Base-by-base conservation (phyloP, 2,113 vertebrate genomes). In the Petrocephalus zakoni region DNA sequence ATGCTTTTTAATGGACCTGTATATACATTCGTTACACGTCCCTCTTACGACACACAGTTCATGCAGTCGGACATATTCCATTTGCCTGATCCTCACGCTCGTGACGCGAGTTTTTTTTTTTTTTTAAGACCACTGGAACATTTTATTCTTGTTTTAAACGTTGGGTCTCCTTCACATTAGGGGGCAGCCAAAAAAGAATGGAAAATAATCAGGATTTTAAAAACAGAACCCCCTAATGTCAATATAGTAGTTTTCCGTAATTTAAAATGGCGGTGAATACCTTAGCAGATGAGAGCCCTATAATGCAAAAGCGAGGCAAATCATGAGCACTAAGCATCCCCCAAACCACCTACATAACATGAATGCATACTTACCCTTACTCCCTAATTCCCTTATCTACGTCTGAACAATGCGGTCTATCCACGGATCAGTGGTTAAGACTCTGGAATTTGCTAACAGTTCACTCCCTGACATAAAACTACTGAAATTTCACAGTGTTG, bases 151-250 rank as follows among this genome's bases (percentile, higher is more conserved):
- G 1, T 6, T 85, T 52, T 5, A 52, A 52, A 52, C 10, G 17
- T 7, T n/a, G 17, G 5, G 82, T n/a, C n/a, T 78, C 72, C 34
- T 15, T 78, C 13, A 78, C 72, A 42, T 78, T 78, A 42, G 17
- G 15, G 4, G 17, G 34, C 72, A 17, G 34, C 72, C 72, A 78
- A 19, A 78, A 78, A 78, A 42, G 34, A 34, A 42, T 42, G 72
- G 72, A 78, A 85, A 85, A 52, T 51, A 85, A 52, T n/a, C 82
- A 5, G 21, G 49, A 85, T 85, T 85, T 85, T 25, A 49, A 85
- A 85, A 85, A 51, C 46, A 29, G 46, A 25, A 49, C 13, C 13
- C 49, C 49, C 82, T 52, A 51, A 51, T 25, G 46, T 52, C 82
- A 51, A 25, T 52, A 49, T 25, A 51, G 11, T 49, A 19, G 22